These are phyloP conservation scores for Macrobrachium nipponense DNA, from an alignment of 1,140 invertebrate genomes.

Conservation along the genomic window DNA sequence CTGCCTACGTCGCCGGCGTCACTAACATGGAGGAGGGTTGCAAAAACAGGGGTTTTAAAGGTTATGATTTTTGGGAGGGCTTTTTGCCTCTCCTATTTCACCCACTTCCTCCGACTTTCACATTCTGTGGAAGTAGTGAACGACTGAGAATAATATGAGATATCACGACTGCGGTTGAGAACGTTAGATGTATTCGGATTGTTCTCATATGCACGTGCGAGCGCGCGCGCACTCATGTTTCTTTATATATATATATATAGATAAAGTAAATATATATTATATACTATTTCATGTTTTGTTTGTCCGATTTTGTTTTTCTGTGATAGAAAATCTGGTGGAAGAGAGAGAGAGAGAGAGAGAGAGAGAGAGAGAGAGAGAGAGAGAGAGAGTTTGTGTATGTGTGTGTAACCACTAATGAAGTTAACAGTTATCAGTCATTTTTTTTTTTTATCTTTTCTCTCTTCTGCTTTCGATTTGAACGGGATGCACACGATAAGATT, in stretches of 20 bases:
- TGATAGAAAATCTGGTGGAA: background rate
- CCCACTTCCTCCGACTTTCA: slow-evolving; percentile 48
- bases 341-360: background rate
- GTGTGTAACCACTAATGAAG: slow-evolving; percentile 24
- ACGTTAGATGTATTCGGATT: too few species aligned
- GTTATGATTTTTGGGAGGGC: background rate
- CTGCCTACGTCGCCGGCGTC: too few species aligned
- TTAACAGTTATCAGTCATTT: slow-evolving; percentile 26
- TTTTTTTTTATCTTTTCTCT: background rate
- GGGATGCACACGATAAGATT: slow-evolving; percentile 1
- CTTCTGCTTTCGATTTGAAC: slow-evolving; percentile 4
- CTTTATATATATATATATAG: too few species aligned
- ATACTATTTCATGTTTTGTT: background rate
- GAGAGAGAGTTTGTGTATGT: background rate
- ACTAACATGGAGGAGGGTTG: background rate
- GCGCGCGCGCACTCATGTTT: too few species aligned
- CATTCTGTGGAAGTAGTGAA: slow-evolving; percentile 44
- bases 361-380: background rate
- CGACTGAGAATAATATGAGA: background rate
- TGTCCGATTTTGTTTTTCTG: too few species aligned
- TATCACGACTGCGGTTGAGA: too few species aligned
- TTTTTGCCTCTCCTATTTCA: slow-evolving; percentile 30
- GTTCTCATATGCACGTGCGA: too few species aligned
- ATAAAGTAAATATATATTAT: too few species aligned
- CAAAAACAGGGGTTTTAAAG: too few species aligned